phyloP scores from a whole-genome alignment of 2,113 vertebrate genomes.

The Mustela lutreola region DNA sequence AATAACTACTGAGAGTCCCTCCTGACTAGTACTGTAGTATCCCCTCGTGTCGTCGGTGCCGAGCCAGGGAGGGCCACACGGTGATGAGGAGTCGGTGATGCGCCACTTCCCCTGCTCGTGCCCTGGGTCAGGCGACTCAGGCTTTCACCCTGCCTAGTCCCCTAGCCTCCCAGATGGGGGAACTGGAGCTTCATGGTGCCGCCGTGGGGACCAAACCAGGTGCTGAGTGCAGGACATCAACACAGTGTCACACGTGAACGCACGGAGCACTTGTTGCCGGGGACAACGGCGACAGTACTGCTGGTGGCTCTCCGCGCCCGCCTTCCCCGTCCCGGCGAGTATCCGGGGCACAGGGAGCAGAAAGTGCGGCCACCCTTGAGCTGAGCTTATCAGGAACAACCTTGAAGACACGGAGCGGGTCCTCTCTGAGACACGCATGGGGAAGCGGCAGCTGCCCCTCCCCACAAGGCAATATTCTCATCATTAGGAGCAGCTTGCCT shows the following conservation, averaged over 20 bases:
- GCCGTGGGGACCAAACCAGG: background rate
- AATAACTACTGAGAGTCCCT: background rate
- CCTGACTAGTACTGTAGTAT: accelerated
- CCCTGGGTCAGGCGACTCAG: background rate
- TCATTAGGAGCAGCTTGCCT: slow-evolving; percentile 79
- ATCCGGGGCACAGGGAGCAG: accelerated
- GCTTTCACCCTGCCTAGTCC: background rate
- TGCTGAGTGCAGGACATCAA: accelerated
- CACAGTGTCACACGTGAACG: accelerated
- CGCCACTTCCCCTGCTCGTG: accelerated
- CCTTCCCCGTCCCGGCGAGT: background rate
- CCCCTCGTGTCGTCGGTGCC: background rate
- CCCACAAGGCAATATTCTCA: slow-evolving; percentile 72
- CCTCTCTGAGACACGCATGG: background rate
- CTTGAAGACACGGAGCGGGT: slow-evolving; percentile 12
- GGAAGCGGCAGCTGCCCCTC: slow-evolving; percentile 75
- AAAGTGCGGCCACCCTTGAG: background rate
- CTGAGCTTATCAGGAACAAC: slow-evolving; percentile 17
- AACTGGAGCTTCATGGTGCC: accelerated
- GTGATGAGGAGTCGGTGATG: too few species aligned
- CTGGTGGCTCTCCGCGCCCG: background rate
- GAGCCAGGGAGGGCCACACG: accelerated
- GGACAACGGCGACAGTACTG: accelerated
- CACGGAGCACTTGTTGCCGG: accelerated
- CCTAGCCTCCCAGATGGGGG: background rate